phyloP scores from a whole-genome alignment of 1,140 invertebrate genomes.

The Sogatella furcifera region DNA sequence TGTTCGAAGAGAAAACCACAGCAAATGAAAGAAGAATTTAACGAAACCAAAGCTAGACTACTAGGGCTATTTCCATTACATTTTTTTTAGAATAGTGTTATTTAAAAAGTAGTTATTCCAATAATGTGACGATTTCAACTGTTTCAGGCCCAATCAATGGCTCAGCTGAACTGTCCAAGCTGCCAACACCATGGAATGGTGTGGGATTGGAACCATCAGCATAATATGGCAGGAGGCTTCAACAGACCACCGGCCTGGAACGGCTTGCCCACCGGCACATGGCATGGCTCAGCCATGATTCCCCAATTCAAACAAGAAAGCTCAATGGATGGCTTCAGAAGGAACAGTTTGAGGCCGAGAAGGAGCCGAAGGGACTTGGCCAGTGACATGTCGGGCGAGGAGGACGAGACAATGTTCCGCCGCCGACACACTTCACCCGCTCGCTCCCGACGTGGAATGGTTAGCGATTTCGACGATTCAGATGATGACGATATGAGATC shows the following conservation, averaged over 20 bases:
- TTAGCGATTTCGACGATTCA: conserved; percentile 27
- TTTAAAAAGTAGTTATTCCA: too few relatives aligned
- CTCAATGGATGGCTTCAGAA: conserved; percentile 9
- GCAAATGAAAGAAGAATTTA: too few relatives aligned
- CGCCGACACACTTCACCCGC: conserved; percentile 3
- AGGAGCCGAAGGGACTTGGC: conserved; percentile 8
- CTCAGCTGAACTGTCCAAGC: conserved; percentile 47
- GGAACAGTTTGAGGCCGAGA: conserved; percentile 6
- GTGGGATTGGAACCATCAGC: conserved; percentile 34
- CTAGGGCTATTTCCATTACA: too few relatives aligned
- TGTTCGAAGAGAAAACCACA: too few relatives aligned
- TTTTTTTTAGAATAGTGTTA: too few relatives aligned
- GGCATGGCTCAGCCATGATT: conserved; percentile 13
- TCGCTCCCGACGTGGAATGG: conserved; percentile 28
- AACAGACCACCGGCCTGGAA: conserved; percentile 26
- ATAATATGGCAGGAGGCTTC: conserved; percentile 40
- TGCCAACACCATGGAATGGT: conserved; percentile 39
- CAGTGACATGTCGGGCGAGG: conserved; percentile 7
- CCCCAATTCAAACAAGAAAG: conserved; percentile 6
- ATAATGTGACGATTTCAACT: too few relatives aligned
- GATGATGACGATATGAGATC: conserved; percentile 26
- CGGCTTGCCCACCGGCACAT: conserved; percentile 27
- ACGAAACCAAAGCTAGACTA: too few relatives aligned
- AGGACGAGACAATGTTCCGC: conserved; percentile 1
- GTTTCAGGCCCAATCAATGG: conserved; percentile 51